phyloP scores from a whole-genome alignment of 2,113 vertebrate genomes.

The Stomatorhinus ivindoensis region DNA sequence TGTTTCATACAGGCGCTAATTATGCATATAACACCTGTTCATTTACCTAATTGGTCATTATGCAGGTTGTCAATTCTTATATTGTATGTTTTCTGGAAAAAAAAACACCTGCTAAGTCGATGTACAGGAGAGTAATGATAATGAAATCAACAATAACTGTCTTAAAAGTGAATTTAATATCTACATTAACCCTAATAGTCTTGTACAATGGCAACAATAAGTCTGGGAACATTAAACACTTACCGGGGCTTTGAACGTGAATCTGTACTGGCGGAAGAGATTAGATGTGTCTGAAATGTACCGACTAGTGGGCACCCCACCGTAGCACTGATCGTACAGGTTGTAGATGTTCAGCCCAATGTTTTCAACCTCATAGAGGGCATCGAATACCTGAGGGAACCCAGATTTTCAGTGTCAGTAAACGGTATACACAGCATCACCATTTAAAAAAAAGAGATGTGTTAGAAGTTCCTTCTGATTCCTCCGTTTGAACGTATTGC shows the following conservation, averaged over 20 bases:
- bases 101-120: not conserved
- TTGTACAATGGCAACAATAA: not conserved
- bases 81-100: not conserved
- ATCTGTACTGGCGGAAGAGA: conserved; percentile 31
- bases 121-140: not conserved
- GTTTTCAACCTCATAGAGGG: conserved; percentile 21
- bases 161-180: not conserved
- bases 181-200: not conserved
- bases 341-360: conserved; percentile 40
- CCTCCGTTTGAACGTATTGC: not conserved
- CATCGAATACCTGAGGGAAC: conserved; percentile 16
- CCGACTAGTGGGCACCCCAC: conserved; percentile 13
- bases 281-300: conserved; percentile 28
- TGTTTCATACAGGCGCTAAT: not conserved
- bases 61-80: not conserved
- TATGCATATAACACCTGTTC: not conserved
- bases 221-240: not conserved
- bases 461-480: not conserved
- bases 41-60: not conserved
- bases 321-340: conserved; percentile 32
- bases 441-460: not conserved
- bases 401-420: not conserved
- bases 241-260: conserved; percentile 22
- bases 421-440: not conserved
- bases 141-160: not conserved